phyloP scores from a whole-genome alignment of 2,797 vertebrate species.

The Alca torda region DNA sequence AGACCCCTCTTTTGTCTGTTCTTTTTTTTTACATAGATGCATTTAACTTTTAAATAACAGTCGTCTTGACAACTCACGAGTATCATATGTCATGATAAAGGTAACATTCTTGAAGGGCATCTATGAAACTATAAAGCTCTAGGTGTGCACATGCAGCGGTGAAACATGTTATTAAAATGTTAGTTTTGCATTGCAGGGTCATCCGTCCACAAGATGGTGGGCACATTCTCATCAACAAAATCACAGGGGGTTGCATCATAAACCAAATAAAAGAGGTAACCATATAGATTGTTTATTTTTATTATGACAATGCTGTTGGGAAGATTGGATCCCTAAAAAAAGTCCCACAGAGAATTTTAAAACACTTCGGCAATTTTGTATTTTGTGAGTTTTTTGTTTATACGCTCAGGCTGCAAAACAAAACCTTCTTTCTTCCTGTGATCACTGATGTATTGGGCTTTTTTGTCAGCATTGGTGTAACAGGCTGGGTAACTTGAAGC shows the following conservation, averaged over 20 bases:
- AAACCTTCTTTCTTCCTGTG: not conserved
- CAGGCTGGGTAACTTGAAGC: not conserved
- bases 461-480: not conserved
- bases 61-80: not conserved
- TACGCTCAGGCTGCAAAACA: not conserved
- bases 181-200: not conserved
- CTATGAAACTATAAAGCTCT: not conserved
- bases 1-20: not conserved
- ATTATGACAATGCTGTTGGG: rapidly evolving
- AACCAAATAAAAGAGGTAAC: not conserved
- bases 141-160: not conserved
- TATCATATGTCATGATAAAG: not conserved
- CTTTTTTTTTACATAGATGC: not conserved
- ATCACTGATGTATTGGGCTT: not conserved
- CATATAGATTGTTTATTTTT: not conserved
- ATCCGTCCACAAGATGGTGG: not conserved
- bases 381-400: not conserved
- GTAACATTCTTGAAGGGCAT: not conserved
- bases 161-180: not conserved
- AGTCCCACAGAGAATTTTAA: not conserved
- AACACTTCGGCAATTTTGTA: not conserved
- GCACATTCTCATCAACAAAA: not conserved
- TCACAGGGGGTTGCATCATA: not conserved
- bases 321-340: not conserved
- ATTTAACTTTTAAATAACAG: not conserved